Conservation (phyloP, 2,888 invertebrate genomes). For the Adineta ricciae region DNA sequence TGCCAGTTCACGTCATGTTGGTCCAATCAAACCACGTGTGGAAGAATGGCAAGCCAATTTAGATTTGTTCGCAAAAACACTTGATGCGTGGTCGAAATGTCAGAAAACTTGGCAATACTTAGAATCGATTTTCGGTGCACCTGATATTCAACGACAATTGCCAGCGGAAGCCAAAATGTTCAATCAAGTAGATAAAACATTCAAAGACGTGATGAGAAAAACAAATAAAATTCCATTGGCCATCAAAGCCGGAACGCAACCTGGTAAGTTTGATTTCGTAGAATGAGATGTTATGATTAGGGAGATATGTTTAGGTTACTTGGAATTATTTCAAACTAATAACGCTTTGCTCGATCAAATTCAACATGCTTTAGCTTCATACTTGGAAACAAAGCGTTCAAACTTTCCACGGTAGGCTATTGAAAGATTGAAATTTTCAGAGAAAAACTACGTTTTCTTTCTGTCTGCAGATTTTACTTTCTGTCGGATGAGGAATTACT, state of each 20-base stretch:
- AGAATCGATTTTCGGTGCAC: slow-evolving; percentile 51
- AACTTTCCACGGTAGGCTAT: slow-evolving; percentile 61
- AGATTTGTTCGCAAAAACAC: slow-evolving; percentile 68
- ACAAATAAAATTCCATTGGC: slow-evolving; percentile 66
- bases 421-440: not conserved
- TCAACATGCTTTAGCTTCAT: slow-evolving; percentile 76
- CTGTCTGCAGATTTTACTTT: slow-evolving; percentile 69
- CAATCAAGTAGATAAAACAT: slow-evolving; percentile 73
- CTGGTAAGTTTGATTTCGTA: slow-evolving; percentile 47
- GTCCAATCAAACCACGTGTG: slow-evolving; percentile 68
- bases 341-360: slow-evolving; percentile 74
- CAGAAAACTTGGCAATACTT: slow-evolving; percentile 51
- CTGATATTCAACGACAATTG: slow-evolving; percentile 51
- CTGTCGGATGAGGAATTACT: slow-evolving; percentile 76
- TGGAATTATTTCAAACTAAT: slow-evolving; percentile 62
- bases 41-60: slow-evolving; percentile 70
- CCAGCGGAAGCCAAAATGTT: slow-evolving; percentile 52
- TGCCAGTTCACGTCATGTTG: slow-evolving; percentile 72
- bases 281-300: slow-evolving; percentile 41
- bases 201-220: slow-evolving; percentile 75
- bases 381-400: slow-evolving; percentile 73
- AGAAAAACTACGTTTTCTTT: not conserved
- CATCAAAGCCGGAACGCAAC: slow-evolving; percentile 66
- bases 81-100: slow-evolving; percentile 54
- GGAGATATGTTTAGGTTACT: no score